Conservation (phyloP, 1,140 invertebrate species). For the Bombyx mori region ASM3026992v2 NC_085117.1:18662001-18662500, state of each 20-base stretch:
- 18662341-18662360: conserved; percentile 8
- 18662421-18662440: not conserved
- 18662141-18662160: conserved; percentile 7
- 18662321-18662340: conserved; percentile 11
- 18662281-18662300: conserved; percentile 15
- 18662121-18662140: conserved; percentile 1
- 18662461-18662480: too few species aligned
- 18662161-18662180: conserved; percentile 8
- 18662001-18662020: too few species aligned
- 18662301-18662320: conserved; percentile 14
- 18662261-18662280: conserved; percentile 26
- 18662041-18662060: too few species aligned
- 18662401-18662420: not conserved
- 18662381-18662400: not conserved
- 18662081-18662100: not conserved
- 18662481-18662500: too few species aligned
- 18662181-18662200: conserved; percentile 18
- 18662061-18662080: too few species aligned
- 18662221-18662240: conserved; percentile 45
- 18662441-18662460: too few species aligned
- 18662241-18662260: conserved; percentile 26
- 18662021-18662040: too few species aligned
- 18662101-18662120: conserved; percentile 1
- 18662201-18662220: conserved; percentile 37
- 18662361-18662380: too few species aligned